phyloP scores from a whole-genome alignment of 2,113 vertebrate species.

The Anhinga rufa region DNA sequence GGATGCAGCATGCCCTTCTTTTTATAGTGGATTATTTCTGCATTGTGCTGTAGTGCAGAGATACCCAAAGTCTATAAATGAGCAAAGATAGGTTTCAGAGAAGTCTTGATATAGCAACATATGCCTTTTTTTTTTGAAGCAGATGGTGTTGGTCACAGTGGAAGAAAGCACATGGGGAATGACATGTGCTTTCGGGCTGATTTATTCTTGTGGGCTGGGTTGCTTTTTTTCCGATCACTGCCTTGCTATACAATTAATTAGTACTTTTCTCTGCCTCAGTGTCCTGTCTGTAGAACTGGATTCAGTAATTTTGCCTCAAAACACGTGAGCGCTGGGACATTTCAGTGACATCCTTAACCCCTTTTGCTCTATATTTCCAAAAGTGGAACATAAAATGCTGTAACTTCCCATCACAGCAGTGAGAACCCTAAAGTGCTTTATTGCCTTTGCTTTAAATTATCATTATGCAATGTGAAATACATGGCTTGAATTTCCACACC shows the following conservation, averaged over 20 bases:
- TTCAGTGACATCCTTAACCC: not conserved
- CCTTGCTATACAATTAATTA: not conserved
- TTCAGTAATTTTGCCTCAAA: not conserved
- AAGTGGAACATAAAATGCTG: not conserved
- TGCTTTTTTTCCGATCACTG: not conserved
- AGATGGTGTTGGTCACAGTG: not conserved
- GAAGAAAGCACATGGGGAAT: not conserved
- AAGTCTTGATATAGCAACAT: not conserved
- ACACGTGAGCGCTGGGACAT: not conserved
- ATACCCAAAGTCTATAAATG: not conserved
- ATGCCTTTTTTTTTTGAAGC: not conserved
- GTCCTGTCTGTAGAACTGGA: not conserved
- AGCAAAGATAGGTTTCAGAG: not conserved
- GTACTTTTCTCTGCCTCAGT: not conserved
- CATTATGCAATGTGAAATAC: not conserved
- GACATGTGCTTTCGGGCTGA: not conserved
- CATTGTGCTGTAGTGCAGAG: not conserved
- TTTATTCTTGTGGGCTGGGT: not conserved
- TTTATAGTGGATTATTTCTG: not conserved
- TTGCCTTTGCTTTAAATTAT: not conserved
- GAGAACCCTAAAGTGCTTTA: not conserved
- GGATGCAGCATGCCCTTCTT: not conserved
- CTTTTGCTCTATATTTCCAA: not conserved
- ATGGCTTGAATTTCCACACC: not conserved
- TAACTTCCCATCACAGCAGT: not conserved